These are phyloP conservation scores for Drosophila falleni DNA, from an alignment of 2,888 invertebrate species.

Conservation along the genomic window DNA sequence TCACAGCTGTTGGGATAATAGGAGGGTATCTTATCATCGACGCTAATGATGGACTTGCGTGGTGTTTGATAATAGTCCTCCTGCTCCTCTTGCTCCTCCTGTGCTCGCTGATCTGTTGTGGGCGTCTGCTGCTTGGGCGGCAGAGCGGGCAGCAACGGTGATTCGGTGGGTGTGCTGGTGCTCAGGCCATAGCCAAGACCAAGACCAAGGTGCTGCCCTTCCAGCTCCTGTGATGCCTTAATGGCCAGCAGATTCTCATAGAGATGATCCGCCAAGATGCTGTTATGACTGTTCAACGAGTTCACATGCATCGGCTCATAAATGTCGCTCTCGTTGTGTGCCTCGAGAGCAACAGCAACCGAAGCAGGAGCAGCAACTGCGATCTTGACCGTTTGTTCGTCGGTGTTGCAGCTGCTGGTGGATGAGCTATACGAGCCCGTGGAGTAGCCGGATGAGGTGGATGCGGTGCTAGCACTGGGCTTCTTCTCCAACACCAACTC, in stretches of 20 bases:
- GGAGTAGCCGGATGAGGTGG: constrained; percentile 81
- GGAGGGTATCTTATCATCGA: constrained; percentile 85
- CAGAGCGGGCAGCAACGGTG: constrained; percentile 67
- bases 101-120: constrained; percentile 6
- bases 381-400: constrained; percentile 39
- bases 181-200: constrained; percentile 55
- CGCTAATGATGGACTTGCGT: constrained; percentile 82
- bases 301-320: constrained; percentile 81
- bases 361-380: constrained; percentile 1
- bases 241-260: constrained; percentile 83
- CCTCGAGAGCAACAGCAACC: background rate
- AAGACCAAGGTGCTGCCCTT: constrained; percentile 40
- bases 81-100: constrained; percentile 54
- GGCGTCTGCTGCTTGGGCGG: constrained; percentile 60
- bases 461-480: constrained; percentile 60
- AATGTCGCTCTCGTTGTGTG: constrained; percentile 72
- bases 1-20: constrained; percentile 85
- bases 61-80: constrained; percentile 83
- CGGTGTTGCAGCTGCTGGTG: constrained; percentile 71
- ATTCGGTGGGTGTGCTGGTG: constrained; percentile 83
- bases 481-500: constrained; percentile 27
- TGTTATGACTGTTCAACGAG: constrained; percentile 47
- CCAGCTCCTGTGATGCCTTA: constrained; percentile 82
- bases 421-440: constrained; percentile 78
- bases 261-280: constrained; percentile 72